A percentile compares a stretch with the other conserved stretches of the same genome.
phyloP scores from a whole-genome alignment of 2,888 invertebrate genomes.

The Coremacera marginata region DNA sequence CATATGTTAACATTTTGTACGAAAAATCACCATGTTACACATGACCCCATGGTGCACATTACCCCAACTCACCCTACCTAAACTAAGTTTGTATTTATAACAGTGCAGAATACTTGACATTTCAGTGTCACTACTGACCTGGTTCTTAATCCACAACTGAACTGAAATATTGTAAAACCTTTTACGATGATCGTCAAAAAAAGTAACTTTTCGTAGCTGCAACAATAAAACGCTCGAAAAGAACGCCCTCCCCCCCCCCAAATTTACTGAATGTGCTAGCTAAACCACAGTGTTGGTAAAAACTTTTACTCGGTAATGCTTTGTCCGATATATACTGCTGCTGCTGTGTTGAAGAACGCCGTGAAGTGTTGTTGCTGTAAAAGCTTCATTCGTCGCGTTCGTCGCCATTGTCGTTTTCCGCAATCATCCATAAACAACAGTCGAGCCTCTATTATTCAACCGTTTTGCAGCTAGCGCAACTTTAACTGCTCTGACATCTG shows the following conservation, averaged over 20 bases:
- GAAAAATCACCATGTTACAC: too few relatives aligned
- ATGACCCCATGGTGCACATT: too few relatives aligned
- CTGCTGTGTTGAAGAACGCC: not conserved
- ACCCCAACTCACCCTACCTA: too few relatives aligned
- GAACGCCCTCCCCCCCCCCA: not conserved
- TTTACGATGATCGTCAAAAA: too few relatives aligned
- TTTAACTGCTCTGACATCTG: not conserved
- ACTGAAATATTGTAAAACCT: too few relatives aligned
- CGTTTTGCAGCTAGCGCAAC: not conserved
- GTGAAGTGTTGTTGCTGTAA: constrained; percentile 11
- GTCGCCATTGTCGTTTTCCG: constrained; percentile 12
- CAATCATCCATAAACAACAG: constrained; percentile 7
- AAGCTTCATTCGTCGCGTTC: constrained; percentile 4
- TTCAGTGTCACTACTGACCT: too few relatives aligned
- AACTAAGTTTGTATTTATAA: too few relatives aligned
- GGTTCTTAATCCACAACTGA: too few relatives aligned
- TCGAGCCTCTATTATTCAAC: constrained; percentile 7
- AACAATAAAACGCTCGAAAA: not conserved
- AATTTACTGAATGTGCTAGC: not conserved
- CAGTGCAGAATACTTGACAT: too few relatives aligned
- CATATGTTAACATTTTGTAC: too few relatives aligned
- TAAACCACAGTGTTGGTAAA: not conserved
- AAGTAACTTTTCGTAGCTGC: too few relatives aligned
- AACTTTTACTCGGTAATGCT: constrained; percentile 25
- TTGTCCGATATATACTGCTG: not conserved